These are phyloP conservation scores for Leptodactylus fuscus DNA, from an alignment of 2,113 vertebrate genomes.

Conservation along the genomic window DNA sequence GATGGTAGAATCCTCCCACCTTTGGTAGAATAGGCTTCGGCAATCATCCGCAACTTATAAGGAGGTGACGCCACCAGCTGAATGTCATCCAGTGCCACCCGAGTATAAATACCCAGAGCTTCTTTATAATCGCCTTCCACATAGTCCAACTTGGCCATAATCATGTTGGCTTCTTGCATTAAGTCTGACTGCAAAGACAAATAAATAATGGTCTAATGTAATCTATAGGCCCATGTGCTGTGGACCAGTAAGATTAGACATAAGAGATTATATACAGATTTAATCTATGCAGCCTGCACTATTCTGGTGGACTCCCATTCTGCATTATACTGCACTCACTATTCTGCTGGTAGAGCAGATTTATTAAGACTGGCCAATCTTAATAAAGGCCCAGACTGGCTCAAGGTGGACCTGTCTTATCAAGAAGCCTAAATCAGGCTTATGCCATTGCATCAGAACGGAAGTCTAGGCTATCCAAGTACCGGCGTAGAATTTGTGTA, in stretches of 20 bases:
- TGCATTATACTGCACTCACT: too few relatives aligned
- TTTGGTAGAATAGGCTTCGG: slow-evolving; percentile 94
- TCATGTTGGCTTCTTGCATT: slow-evolving; percentile 88
- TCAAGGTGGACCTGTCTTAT: too few relatives aligned
- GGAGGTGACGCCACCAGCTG: slow-evolving; percentile 84
- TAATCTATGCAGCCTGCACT: too few relatives aligned
- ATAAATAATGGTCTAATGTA: neutral
- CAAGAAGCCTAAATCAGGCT: too few relatives aligned
- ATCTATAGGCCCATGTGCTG: neutral
- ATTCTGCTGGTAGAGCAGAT: too few relatives aligned
- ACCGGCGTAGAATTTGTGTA: too few relatives aligned
- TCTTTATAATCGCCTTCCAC: slow-evolving; percentile 92
- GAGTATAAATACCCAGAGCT: slow-evolving; percentile 83
- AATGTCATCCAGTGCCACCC: slow-evolving; percentile 86
- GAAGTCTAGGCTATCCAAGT: too few relatives aligned
- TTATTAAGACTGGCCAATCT: too few relatives aligned
- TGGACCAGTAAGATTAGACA: neutral
- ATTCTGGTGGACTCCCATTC: too few relatives aligned
- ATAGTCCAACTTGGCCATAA: slow-evolving; percentile 94
- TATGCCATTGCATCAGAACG: too few relatives aligned
- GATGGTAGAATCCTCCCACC: slow-evolving; percentile 70
- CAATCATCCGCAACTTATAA: slow-evolving; percentile 90
- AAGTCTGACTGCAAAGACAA: slow-evolving; percentile 85
- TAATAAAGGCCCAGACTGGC: too few relatives aligned
- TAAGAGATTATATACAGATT: too few relatives aligned